Conservation (phyloP, 2,888 invertebrate genomes). For the Dysmachus trigonus region DNA sequence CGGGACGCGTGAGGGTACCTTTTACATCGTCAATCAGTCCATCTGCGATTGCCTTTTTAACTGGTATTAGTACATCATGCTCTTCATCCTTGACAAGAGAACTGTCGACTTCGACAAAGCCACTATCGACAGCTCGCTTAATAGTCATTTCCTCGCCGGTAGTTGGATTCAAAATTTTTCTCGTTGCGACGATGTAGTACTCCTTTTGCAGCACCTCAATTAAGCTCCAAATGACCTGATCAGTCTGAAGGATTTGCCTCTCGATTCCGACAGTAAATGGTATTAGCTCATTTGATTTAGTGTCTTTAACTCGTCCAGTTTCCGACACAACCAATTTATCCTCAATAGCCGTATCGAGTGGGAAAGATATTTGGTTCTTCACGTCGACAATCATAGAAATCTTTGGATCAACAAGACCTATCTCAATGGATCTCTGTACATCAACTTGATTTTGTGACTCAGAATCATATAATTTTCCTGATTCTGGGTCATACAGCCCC, state of each 20-base stretch:
- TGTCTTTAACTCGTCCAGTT: conserved; percentile 78
- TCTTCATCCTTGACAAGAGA: conserved; percentile 79
- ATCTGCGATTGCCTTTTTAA: conserved; percentile 75
- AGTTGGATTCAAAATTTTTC: conserved; percentile 80
- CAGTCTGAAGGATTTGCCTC: conserved; percentile 76
- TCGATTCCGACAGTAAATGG: conserved; percentile 77
- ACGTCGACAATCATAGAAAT: conserved; percentile 84
- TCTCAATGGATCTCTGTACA: conserved; percentile 79
- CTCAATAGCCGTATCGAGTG: conserved; percentile 78
- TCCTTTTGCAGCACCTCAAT: conserved; percentile 79
- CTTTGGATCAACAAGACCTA: conserved; percentile 82
- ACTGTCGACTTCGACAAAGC: conserved; percentile 76
- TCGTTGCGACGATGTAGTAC: conserved; percentile 78
- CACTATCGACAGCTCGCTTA: conserved; percentile 76
- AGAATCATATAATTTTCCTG: conserved; percentile 77
- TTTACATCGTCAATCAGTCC: conserved; percentile 76
- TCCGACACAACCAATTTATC: conserved; percentile 74
- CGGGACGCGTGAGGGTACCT: conserved; percentile 75
- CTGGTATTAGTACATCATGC: conserved; percentile 72
- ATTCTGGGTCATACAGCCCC: conserved; percentile 74
- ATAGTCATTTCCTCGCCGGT: conserved; percentile 79
- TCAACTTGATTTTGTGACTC: conserved; percentile 76
- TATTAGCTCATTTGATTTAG: conserved; percentile 74
- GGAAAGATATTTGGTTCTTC: conserved; percentile 74
- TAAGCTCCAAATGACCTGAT: conserved; percentile 75